These are phyloP conservation scores for Scaptomyza hsui DNA, from an alignment of 1,140 invertebrate genomes.

Conservation along the genomic window DNA sequence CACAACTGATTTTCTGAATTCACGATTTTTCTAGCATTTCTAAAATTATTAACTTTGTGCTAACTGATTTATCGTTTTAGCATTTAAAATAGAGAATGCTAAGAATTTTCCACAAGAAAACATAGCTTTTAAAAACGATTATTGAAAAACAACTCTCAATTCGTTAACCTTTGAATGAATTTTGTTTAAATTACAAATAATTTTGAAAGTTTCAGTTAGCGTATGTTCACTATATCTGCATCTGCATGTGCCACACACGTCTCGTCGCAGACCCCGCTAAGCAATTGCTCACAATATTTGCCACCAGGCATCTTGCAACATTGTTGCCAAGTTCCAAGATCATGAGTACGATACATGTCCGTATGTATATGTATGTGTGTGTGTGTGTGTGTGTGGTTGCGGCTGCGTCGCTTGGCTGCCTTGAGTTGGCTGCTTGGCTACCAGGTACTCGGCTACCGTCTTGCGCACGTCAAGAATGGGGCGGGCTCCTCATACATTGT, in stretches of 20 bases:
- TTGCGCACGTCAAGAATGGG: slow-evolving; percentile 68
- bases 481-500: slow-evolving; percentile 36
- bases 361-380: slow-evolving; percentile 14
- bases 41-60: too few species aligned
- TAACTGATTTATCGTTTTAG: too few species aligned
- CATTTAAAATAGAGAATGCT: too few species aligned
- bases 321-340: slow-evolving; percentile 70
- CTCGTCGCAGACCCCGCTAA: slow-evolving; percentile 8
- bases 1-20: too few species aligned
- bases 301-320: slow-evolving; percentile 63
- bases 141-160: too few species aligned
- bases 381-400: slow-evolving; percentile 31
- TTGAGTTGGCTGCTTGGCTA: slow-evolving; percentile 4
- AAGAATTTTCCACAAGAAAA: too few species aligned
- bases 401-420: slow-evolving; percentile 55
- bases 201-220: neutral
- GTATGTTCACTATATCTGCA: neutral
- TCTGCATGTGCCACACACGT: neutral
- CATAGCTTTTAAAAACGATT: too few species aligned
- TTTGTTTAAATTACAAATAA: too few species aligned
- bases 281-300: slow-evolving; percentile 65
- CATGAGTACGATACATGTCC: slow-evolving; percentile 59
- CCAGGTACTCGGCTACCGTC: slow-evolving; percentile 67
- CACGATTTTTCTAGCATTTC: too few species aligned
- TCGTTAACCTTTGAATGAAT: too few species aligned